phyloP scores from a whole-genome alignment of 2,888 invertebrate species.

The Dasysyrphus albostriatus region DNA sequence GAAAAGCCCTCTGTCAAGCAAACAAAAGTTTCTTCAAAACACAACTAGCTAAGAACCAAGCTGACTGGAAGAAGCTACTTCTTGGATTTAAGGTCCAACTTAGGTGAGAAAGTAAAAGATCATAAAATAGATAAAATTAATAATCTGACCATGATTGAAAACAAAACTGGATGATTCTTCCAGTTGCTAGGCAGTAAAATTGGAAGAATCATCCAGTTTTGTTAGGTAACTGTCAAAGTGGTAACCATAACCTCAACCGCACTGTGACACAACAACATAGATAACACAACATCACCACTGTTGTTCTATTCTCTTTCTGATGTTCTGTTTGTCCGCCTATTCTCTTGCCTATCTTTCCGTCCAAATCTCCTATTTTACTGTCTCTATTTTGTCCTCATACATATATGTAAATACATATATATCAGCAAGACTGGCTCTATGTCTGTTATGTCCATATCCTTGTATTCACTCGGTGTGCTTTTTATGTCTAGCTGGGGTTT shows the following conservation, averaged over 20 bases:
- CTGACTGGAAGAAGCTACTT: no score
- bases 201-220: not conserved
- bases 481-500: conserved; percentile 67
- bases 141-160: no score
- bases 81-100: no score
- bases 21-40: no score
- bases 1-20: no score
- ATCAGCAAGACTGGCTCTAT: not conserved
- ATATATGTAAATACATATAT: not conserved
- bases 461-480: conserved; percentile 26
- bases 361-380: not conserved
- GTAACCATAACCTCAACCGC: conserved; percentile 47
- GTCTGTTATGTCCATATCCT: not conserved
- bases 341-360: not conserved
- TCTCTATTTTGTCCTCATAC: not conserved
- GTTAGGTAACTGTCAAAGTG: not conserved
- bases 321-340: conserved; percentile 28
- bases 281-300: conserved; percentile 53
- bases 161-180: no score
- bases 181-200: no score
- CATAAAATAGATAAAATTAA: no score
- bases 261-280: conserved; percentile 60
- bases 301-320: conserved; percentile 27
- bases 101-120: no score
- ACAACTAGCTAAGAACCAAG: no score